phyloP scores from a whole-genome alignment of 23 tunicate genomes.

The Clavelina lepadiformis region DNA sequence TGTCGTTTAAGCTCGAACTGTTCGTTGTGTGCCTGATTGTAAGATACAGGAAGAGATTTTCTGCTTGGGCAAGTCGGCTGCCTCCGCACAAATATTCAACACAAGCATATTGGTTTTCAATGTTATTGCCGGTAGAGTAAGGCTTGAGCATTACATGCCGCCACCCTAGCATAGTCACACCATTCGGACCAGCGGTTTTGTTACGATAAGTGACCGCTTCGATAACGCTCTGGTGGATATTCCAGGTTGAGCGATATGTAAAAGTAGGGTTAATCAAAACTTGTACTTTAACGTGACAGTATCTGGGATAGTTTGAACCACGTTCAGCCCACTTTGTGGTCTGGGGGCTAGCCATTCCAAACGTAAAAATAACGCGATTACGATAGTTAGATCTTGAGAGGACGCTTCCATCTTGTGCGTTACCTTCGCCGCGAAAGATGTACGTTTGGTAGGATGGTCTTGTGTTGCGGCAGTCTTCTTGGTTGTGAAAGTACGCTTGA shows the following conservation, averaged over 20 bases:
- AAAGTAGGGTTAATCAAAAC: constrained; percentile 24
- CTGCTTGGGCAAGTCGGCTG: constrained; percentile 6
- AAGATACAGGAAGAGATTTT: constrained; percentile 31
- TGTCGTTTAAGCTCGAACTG: background rate
- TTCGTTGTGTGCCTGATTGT: constrained; percentile 20
- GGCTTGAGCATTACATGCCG: constrained; percentile 20
- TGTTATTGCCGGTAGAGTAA: background rate
- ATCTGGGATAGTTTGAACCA: no score
- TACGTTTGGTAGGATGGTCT: constrained; percentile 56
- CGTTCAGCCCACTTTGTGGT: background rate
- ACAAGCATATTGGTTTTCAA: constrained; percentile 27
- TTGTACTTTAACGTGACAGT: constrained; percentile 43
- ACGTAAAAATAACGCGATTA: constrained; percentile 41
- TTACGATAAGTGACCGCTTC: constrained; percentile 55
- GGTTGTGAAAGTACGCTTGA: constrained; percentile 54
- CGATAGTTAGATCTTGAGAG: constrained; percentile 16
- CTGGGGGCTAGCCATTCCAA: constrained; percentile 23
- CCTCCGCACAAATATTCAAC: constrained; percentile 76
- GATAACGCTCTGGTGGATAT: constrained; percentile 20
- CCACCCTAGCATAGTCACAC: constrained; percentile 37
- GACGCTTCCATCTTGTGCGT: constrained; percentile 26
- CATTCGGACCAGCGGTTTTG: background rate
- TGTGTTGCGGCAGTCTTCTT: constrained; percentile 61
- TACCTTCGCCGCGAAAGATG: constrained; percentile 58
- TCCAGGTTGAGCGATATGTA: background rate